Base-by-base conservation (phyloP, 2,113 vertebrate genomes). In the Cyanoliseus patagonus region DNA sequence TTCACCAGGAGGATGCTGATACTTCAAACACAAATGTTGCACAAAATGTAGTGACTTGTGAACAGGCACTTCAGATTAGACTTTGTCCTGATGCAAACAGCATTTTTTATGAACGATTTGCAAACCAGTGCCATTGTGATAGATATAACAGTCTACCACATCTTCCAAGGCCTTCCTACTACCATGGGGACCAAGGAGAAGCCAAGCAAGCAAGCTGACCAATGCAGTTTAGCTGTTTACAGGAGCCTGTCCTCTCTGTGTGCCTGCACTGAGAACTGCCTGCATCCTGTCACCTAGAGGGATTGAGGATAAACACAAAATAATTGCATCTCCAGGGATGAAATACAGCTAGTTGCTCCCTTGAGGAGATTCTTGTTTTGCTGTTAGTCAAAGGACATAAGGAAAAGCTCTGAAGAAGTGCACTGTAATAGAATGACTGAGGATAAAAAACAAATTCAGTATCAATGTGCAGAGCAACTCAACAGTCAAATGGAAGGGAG, bases 321-420 rank as follows among this genome's bases (percentile, higher is more conserved):
- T 98, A 99, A 99, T 98, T 98, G 97, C 92, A 81, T 97, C 99
- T 98, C 98, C 46, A 73, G 98, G 98, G 99, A 98, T 96, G 63
- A 94, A 94, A 76, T 11, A 76, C 64, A 97, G 97, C 92, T 96
- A 94, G 96, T 57, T 84, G 55, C 30, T 88, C 98, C 96, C 97
- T 33, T 25, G 84, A 98, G 98, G 97, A 75, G 82, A 53, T 7
- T 37, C 68, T 88, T 97, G 95, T 95, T 97, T 94, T 94, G 90
- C 95, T 88, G 76, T 89, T 78, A 47, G 68, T 61, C 49, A 68
- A 77, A 91, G 39, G 73, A 90, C 49, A 64, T 20, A 17, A 69
- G 86, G 66, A 69, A 94, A 94, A 68, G 17, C 80, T 86, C 69
- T 74, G 18, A 63, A 64, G 89, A 78, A 86, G 35, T 18, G 20